Evolutionary conservation across 2,888 invertebrate species (phyloP), one percentile per base, ranked within the genome.

Genomic region (Philonicus albiceps): DNA sequence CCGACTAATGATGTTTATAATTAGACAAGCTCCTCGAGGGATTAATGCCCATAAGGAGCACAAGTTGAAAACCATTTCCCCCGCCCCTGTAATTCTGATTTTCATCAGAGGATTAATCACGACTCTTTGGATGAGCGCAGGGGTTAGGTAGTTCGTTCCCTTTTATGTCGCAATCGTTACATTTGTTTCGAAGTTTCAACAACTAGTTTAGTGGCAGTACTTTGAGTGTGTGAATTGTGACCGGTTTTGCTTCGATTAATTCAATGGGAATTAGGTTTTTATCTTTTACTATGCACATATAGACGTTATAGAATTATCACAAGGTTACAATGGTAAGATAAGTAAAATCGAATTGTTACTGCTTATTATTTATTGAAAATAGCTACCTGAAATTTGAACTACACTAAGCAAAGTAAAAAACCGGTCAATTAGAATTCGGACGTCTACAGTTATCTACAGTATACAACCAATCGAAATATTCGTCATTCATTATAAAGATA

Each of bases 11-110:
- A 53, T 30, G 53, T 53, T 80, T 49, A 49, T 80, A 80, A 43
- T 53, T 27, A 80, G 80, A 80, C 43, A 80, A 53, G 49, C 53
- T 80, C 53, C 49, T 80, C 30, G 16, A 80, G 80, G 43, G 80
- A 80, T 80, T 53, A 80, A 78, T 76, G 22, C 40, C 76, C 34
- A 34, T 37, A 22, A 76, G 76, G 40, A 37, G 40, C 76, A 40
- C 37, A 76, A 40, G 76, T 76, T 76, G 76, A 40, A 34, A 76
- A 76, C 76, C 22, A 76, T 43, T 64, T 22, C 76, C 40, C 31
- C 40, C 37, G 40, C 34, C 40, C 19, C 76, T 37, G 74, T 74
- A 74, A 74, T 34, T 74, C 34, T n/a, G 31, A 74, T 76, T 40
- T 76, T 76, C 76, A 76, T 40, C 76, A 40, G 37, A 37, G 40